Evolutionary conservation across 2,888 invertebrate genomes (phyloP), one percentile per base, ranked within the genome.

Genomic region (Periphyllus acericola): DNA sequence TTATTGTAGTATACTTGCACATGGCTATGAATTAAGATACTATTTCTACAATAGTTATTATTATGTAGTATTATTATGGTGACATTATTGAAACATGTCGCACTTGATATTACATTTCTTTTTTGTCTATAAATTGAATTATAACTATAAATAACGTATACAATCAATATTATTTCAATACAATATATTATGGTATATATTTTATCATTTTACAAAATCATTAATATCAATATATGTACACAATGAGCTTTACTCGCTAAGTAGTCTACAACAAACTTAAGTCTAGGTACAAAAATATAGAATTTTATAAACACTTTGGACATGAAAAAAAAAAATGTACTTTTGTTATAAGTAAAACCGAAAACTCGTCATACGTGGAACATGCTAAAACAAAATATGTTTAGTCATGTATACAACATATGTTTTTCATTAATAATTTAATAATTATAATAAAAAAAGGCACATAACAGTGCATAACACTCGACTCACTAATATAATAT

Each of bases 271-370:
- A 71, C 79, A 75, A 86, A 80, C 80, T 86, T 86, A 86, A 52
- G 5, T n/a, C 55, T 86, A 86, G 55, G 80, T 86, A 86, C 72
- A 86, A 86, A 86, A 86, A 80, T 86, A 86, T 86, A 86, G 60
- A 25, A 60, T 86, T 68, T 52, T 40, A 76, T 60, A 66, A 55
- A 75, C n/a, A 83, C 40, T 81, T 29, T 83, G 21, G 34, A 76
- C 21, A 83, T 32, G n/a, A 71, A 52, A 83, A 80, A 55, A 74
- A 40, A 36, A 40, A 40, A 9, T 68, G n/a, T 71, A 83, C 9
- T 55, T 8, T 72, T 34, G 9, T 74, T 74, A 55, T n/a, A 19
- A 55, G 60, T 60, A 40, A 21, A 75, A 75, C 32, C 32, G 46
- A 82, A 34, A 71, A 25, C 72, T 72, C 17, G n/a, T 46, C n/a